Conservation (phyloP, 2,888 invertebrate genomes). For the Apoda limacodes region DNA sequence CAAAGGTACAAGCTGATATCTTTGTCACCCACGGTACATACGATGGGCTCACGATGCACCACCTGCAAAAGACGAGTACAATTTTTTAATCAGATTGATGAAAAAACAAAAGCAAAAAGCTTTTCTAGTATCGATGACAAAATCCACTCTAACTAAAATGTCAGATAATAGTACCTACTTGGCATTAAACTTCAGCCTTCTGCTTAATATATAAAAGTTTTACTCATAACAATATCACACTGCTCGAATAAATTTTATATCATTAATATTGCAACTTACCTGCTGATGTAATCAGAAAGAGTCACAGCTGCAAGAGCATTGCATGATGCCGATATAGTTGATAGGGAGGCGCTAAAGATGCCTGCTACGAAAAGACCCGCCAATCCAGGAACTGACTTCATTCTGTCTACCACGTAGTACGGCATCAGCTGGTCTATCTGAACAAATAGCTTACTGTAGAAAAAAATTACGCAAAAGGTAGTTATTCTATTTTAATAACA, state of each 20-base stretch:
- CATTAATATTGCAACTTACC: constrained; percentile 27
- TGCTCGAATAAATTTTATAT: too few relatives aligned
- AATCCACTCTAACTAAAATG: too few relatives aligned
- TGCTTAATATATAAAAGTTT: too few relatives aligned
- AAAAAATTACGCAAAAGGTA: too few relatives aligned
- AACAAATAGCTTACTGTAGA: too few relatives aligned
- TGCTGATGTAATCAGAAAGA: constrained; percentile 83
- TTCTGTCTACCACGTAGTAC: constrained; percentile 79
- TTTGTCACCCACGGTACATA: constrained; percentile 71
- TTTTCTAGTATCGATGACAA: too few relatives aligned
- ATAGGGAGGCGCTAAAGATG: constrained; percentile 91
- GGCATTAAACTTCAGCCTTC: too few relatives aligned
- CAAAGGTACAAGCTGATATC: constrained; percentile 77
- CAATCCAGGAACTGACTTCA: constrained; percentile 77
- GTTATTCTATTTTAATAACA: too few relatives aligned
- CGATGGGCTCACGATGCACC: constrained; percentile 36
- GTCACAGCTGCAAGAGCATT: constrained; percentile 93
- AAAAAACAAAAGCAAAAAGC: background rate
- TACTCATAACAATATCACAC: too few relatives aligned
- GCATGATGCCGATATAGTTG: constrained; percentile 91
- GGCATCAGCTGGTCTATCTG: constrained; percentile 84
- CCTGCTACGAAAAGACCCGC: constrained; percentile 92
- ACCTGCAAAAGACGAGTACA: constrained; percentile 26
- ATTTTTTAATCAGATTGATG: background rate
- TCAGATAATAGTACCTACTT: too few relatives aligned